phyloP scores from a whole-genome alignment of 2,113 vertebrate genomes.

The Lophochroa leadbeateri region DNA sequence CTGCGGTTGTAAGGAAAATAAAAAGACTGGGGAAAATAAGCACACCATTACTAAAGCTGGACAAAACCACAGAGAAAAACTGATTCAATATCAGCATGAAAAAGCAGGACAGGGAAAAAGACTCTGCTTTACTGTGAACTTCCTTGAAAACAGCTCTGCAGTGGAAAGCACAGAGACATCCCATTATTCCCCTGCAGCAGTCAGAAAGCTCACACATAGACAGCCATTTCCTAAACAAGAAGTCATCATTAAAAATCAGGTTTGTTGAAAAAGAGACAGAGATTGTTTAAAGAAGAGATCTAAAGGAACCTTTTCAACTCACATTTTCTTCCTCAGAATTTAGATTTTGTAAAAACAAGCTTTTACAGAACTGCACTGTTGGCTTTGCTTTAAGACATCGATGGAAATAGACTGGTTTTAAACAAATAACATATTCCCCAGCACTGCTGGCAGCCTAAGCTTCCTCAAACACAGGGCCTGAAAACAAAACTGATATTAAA shows the following conservation, averaged over 20 bases:
- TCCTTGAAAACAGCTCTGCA: neutral
- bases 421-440: neutral
- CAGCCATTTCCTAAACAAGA: neutral
- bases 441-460: neutral
- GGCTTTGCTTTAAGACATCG: neutral
- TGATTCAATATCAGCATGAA: neutral
- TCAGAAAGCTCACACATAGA: neutral
- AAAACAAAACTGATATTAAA: neutral
- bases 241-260: neutral
- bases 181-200: neutral
- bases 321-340: neutral
- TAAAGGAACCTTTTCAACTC: neutral
- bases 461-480: neutral
- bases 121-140: neutral
- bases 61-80: neutral
- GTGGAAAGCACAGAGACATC: neutral
- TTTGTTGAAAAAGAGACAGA: neutral
- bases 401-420: neutral
- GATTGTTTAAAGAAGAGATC: neutral
- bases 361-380: neutral
- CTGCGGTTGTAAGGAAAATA: neutral
- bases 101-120: neutral
- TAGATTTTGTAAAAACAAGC: neutral
- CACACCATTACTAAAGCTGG: neutral
- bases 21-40: neutral